Evolutionary conservation across 2,888 invertebrate species (phyloP).

Genomic region (Ferrisia virgata): DNA sequence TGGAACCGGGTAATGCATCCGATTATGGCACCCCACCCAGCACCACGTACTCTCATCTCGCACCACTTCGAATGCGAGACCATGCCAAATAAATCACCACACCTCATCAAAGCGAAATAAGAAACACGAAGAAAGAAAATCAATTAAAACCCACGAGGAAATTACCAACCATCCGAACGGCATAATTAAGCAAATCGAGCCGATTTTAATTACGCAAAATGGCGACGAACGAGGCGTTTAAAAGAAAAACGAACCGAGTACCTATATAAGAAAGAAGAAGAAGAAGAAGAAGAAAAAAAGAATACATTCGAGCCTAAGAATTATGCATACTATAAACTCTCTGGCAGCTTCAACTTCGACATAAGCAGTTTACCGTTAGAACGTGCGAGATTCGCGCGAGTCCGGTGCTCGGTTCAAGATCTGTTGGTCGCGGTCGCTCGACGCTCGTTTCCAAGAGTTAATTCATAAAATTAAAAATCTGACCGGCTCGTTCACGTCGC

Average conservation of each 20-base stretch:
- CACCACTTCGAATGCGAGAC: no score
- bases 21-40: no score
- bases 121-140: neutral
- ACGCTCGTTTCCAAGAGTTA: neutral
- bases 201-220: neutral
- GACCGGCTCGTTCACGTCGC: no score
- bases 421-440: neutral
- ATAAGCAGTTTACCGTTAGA: neutral
- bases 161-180: neutral
- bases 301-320: neutral
- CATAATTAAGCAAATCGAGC: neutral
- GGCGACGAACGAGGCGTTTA: neutral
- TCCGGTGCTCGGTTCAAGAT: neutral
- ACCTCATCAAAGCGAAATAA: no score
- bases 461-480: conserved; percentile 14
- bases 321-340: neutral
- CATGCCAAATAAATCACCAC: no score
- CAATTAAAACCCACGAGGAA: conserved; percentile 8
- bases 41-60: no score
- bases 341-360: neutral
- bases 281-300: neutral
- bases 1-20: no score
- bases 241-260: no score
- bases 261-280: no score
- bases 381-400: neutral